Evolutionary conservation across 2,797 vertebrate genomes (phyloP), one percentile per base, ranked within the genome.

Genomic region (Periophthalmus magnuspinnatus): DNA sequence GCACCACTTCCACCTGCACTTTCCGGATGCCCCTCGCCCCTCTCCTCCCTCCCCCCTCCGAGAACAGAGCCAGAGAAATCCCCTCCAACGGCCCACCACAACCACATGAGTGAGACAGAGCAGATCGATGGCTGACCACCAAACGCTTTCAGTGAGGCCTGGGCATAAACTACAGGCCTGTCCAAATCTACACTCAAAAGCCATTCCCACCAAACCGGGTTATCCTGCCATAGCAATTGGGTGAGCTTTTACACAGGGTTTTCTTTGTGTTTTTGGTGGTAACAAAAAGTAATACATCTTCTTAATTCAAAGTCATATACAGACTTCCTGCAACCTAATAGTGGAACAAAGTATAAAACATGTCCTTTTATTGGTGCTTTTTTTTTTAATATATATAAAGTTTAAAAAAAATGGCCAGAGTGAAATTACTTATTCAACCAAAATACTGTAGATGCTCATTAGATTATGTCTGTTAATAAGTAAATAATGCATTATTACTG

Each of bases 1-100:
- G 78, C 68, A 66, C 47, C 47, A 56, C 70, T 85, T 86, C 75
- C 81, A 88, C 85, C 83, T 85, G 73, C 48, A 71, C 71, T 63
- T 63, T 63, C 59, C 59, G 57, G 57, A 33, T 58, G 57, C 32
- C 56, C 32, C 57, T 6, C 16, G 3, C 38, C 56, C 32, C 57
- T 6, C 16, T 3, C 38, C 38, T 41, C 38, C 4, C 38, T 41
- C 38, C 0, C 10, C 2, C 9, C 38, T 3, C 28, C 55, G 5
- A 36, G 19, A 47, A 22, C 61, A 1, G 14, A 47, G 21, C 21
- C 38, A 63, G 61, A 63, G 61, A 63, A 63, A 71, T 78, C 67
- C 68, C 65, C 34, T 57, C 32, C n/a, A 73, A 74, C 71, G 70
- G 77, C 56, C 3, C 72, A 73, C 74, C 74, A 68, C 70, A 70